Percentiles rank a stretch among this genome's conserved stretches.
These are phyloP conservation scores for Rosalia funebris DNA, from an alignment of 2,888 invertebrate species.

Conservation along the genomic window DNA sequence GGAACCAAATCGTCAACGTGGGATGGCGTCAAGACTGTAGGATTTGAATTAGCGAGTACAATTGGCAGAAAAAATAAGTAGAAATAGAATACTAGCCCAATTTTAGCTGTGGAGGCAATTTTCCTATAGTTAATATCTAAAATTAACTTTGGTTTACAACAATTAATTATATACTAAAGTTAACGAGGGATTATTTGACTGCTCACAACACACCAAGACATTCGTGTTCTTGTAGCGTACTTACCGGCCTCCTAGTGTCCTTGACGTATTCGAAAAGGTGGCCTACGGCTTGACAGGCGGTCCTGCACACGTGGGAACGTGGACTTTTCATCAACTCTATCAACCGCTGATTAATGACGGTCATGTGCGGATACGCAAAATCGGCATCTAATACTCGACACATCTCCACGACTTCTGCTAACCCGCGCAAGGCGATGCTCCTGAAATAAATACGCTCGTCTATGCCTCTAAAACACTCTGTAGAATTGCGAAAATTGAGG, in stretches of 20 bases:
- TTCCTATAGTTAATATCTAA: too few relatives aligned
- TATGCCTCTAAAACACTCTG: too few relatives aligned
- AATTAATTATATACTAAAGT: too few relatives aligned
- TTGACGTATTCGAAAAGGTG: constrained; percentile 62
- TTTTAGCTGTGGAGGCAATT: too few relatives aligned
- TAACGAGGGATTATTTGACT: too few relatives aligned
- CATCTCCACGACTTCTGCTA: constrained; percentile 60
- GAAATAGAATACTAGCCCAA: too few relatives aligned
- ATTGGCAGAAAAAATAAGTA: too few relatives aligned
- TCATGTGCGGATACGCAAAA: constrained; percentile 58
- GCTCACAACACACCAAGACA: too few relatives aligned
- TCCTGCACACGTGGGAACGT: constrained; percentile 61
- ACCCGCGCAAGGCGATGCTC: constrained; percentile 56
- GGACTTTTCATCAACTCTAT: constrained; percentile 62
- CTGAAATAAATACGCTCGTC: constrained; percentile 50
- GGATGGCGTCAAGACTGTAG: too few relatives aligned
- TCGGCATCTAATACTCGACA: constrained; percentile 52
- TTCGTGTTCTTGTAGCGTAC: constrained; percentile 18
- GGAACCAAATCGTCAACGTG: too few relatives aligned
- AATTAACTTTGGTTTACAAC: too few relatives aligned
- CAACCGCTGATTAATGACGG: constrained; percentile 59
- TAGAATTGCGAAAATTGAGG: background rate
- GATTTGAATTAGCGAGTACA: too few relatives aligned
- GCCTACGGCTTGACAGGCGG: constrained; percentile 62
- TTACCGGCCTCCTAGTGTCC: constrained; percentile 63